Base-by-base conservation (phyloP, 2,113 vertebrate species). In the Sander vitreus region DNA sequence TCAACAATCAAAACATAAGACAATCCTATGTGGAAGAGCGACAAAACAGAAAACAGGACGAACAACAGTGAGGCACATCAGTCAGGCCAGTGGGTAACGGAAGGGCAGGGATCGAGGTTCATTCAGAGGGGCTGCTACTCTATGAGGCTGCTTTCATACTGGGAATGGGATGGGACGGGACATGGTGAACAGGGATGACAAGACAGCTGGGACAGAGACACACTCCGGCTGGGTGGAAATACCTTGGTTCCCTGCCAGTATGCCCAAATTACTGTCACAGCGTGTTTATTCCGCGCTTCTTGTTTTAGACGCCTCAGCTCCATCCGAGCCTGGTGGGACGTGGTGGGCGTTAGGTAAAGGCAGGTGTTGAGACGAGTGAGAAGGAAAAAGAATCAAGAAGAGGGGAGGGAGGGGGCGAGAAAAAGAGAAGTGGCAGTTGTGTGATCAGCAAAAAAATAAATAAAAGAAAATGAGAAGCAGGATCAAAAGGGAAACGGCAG, bases 201-300 rank as follows among this genome's bases (percentile, higher is more conserved):
- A 83, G 78, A 86, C 83, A 91, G 70, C 78, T 73, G 78, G 80
- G 90, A 90, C 68, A 86, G 78, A 75, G 53, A 89, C 87, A 89
- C 66, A 93, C 72, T 80, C 48, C 70, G 65, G 84, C 89, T 92
- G 91, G 33, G 76, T 92, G 92, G 76, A 95, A 96, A 95, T 99
- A 99, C 98, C 98, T 99, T 96, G 69, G 96, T 97, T 97, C 97
- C 98, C 96, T 97, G 98, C 98, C 98, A 99, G 97, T 94, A 98
- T 91, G 97, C 97, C 98, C 98, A 99, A 95, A 99, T 98, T 96
- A 99, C 96, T 93, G 97, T 97, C 97, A 99, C 97, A 86, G 98
- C 97, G 81, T 93, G 97, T 96, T 96, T 99, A 97, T 96, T 97
- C 95, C 94, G 96, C 95, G 93, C 96, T 95, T 96, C 97, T 94